Conservation (phyloP, 2,888 invertebrate genomes). For the Leucania comma region DNA sequence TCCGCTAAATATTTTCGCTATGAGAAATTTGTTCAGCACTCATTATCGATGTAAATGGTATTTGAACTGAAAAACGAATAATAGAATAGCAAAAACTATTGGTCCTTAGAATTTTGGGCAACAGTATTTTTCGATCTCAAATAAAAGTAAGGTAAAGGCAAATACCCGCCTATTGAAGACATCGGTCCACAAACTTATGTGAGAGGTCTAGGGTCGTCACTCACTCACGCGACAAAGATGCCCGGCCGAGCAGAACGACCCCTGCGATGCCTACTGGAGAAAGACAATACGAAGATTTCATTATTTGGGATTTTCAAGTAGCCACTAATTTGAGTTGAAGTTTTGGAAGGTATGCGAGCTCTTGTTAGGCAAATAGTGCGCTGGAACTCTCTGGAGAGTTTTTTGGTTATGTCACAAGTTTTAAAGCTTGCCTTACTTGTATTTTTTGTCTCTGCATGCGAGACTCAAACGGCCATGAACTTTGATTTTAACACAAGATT, state of each 20-base stretch:
- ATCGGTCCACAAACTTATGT: constrained; percentile 6
- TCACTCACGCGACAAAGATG: constrained; percentile 33
- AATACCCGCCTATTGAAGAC: constrained; percentile 37
- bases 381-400: no score
- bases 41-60: no score
- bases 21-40: neutral
- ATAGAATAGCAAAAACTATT: constrained; percentile 20
- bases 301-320: constrained; percentile 28
- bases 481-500: neutral
- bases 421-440: neutral
- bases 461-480: neutral
- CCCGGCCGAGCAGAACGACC: constrained; percentile 19
- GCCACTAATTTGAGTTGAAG: constrained; percentile 12
- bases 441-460: neutral
- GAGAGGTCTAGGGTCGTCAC: constrained; percentile 11
- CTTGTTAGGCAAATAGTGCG: constrained; percentile 12
- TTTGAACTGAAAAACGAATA: constrained; percentile 8
- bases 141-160: constrained; percentile 36
- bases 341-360: neutral
- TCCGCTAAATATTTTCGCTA: neutral
- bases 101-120: neutral
- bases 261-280: neutral
- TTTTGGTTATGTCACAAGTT: neutral
- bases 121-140: constrained; percentile 27
- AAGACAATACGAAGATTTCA: constrained; percentile 31